Conservation (phyloP, 2,113 vertebrate genomes). For the Ciconia stormi region DNA sequence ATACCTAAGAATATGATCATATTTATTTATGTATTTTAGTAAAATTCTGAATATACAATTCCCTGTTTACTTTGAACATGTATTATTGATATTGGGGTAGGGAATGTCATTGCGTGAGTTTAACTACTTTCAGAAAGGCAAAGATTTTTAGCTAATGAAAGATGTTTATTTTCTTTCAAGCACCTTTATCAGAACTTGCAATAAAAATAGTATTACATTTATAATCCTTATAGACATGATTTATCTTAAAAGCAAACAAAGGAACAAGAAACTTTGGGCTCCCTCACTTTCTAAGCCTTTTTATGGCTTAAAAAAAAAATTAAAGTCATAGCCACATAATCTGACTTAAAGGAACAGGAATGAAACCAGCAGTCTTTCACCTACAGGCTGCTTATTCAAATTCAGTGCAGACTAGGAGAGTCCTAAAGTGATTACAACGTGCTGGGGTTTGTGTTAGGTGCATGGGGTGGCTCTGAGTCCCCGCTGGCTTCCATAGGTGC, state of each 20-base stretch:
- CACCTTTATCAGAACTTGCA: slow-evolving; percentile 76
- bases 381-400: background rate
- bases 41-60: slow-evolving; percentile 75
- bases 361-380: background rate
- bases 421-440: too few relatives aligned
- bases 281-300: background rate
- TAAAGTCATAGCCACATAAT: background rate
- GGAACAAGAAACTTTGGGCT: background rate
- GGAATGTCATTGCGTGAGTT: background rate
- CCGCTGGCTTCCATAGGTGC: rapidly evolving
- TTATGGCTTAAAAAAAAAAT: background rate
- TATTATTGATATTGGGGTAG: slow-evolving; percentile 68
- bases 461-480: background rate
- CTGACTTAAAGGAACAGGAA: background rate
- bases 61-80: slow-evolving; percentile 78
- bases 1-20: slow-evolving; percentile 58
- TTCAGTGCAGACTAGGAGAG: background rate
- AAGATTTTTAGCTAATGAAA: slow-evolving; percentile 78
- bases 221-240: background rate
- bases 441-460: background rate
- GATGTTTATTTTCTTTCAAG: slow-evolving; percentile 75
- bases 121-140: slow-evolving; percentile 74
- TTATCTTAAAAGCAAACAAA: background rate
- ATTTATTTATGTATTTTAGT: slow-evolving; percentile 61
- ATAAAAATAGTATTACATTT: slow-evolving; percentile 64